These are phyloP conservation scores for Noctua janthina DNA, from an alignment of 2,888 invertebrate genomes.

Conservation along the genomic window DNA sequence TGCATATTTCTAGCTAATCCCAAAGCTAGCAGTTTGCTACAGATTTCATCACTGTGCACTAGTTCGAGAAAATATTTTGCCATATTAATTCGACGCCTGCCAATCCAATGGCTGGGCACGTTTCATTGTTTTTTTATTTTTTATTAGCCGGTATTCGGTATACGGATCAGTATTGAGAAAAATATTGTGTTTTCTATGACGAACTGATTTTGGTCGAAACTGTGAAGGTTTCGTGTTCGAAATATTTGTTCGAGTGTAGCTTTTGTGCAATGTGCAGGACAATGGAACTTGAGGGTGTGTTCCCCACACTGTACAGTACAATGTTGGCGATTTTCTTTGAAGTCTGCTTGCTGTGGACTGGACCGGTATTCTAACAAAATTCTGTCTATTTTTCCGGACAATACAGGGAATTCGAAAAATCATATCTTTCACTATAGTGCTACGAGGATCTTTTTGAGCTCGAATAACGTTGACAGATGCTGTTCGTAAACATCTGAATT, in stretches of 20 bases:
- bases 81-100: slow-evolving; percentile 19
- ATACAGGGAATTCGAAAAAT: slow-evolving; percentile 1
- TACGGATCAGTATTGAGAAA: slow-evolving; percentile 6
- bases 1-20: slow-evolving; percentile 16
- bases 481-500: neutral
- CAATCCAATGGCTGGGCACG: neutral
- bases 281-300: slow-evolving; percentile 32
- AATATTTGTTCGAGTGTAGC: slow-evolving; percentile 44
- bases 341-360: slow-evolving; percentile 13
- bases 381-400: slow-evolving; percentile 12
- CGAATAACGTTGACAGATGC: neutral
- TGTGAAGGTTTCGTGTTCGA: slow-evolving; percentile 26
- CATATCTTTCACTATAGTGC: neutral
- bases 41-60: slow-evolving; percentile 13
- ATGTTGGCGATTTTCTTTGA: slow-evolving; percentile 48
- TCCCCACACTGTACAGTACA: slow-evolving; percentile 9
- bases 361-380: slow-evolving; percentile 30
- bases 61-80: slow-evolving; percentile 15
- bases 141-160: neutral
- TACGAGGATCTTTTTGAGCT: neutral
- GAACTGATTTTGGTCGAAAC: slow-evolving; percentile 24
- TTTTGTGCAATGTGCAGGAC: slow-evolving; percentile 46
- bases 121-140: slow-evolving; percentile 8
- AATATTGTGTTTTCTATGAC: slow-evolving; percentile 20
- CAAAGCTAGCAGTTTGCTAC: neutral